A percentile compares a stretch with the other conserved stretches of the same genome.
Evolutionary conservation across 2,113 vertebrate genomes (phyloP).

Genomic region (Oriolus oriolus): DNA sequence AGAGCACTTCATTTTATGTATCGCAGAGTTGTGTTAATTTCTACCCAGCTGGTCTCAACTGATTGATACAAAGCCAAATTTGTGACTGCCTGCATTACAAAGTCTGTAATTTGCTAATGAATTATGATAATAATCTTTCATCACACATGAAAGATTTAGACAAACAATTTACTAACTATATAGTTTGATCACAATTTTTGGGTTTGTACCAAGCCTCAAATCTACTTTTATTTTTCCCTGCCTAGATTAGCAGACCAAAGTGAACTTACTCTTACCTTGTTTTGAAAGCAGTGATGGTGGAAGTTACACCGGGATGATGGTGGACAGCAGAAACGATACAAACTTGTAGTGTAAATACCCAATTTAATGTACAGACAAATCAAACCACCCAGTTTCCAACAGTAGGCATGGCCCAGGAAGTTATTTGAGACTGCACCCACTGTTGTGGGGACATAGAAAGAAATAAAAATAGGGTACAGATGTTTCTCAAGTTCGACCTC

Average conservation of each 20-base stretch:
- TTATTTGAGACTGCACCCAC: not conserved
- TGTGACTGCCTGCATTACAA: slow-evolving; percentile 78
- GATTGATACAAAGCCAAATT: slow-evolving; percentile 82
- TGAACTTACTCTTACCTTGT: slow-evolving; percentile 9
- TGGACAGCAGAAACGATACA: not conserved
- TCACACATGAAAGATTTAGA: slow-evolving; percentile 81
- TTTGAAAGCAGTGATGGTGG: not conserved
- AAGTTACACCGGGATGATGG: not conserved
- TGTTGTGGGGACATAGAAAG: not conserved
- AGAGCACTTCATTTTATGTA: slow-evolving; percentile 74
- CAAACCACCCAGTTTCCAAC: not conserved
- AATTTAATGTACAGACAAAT: not conserved
- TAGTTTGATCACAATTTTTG: slow-evolving; percentile 79
- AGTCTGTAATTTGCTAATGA: slow-evolving; percentile 83
- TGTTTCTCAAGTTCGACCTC: not conserved
- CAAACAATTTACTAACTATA: slow-evolving; percentile 80
- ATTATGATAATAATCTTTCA: slow-evolving; percentile 83
- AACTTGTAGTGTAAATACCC: not conserved
- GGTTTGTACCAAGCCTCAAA: slow-evolving; percentile 68
- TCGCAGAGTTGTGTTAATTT: slow-evolving; percentile 78
- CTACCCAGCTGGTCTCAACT: slow-evolving; percentile 78
- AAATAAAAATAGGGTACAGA: not conserved
- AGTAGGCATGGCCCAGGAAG: not conserved
- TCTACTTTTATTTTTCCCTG: slow-evolving; percentile 56
- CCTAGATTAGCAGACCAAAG: slow-evolving; percentile 36